Base-by-base conservation (phyloP, 2,797 vertebrate species). In the Eutrigla gurnardus region DNA sequence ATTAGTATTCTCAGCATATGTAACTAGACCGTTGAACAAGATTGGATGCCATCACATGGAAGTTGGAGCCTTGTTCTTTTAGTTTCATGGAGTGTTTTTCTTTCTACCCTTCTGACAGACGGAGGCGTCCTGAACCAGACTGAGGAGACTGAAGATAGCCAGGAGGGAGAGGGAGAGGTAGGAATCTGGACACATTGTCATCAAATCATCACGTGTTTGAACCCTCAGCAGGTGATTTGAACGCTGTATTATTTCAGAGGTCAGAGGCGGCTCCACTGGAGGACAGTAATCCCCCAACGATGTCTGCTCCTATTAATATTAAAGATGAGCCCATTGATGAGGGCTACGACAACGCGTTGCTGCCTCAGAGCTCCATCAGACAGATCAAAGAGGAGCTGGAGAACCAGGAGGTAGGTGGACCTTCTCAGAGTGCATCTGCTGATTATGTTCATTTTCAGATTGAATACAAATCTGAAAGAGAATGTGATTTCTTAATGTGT, bases 311-410 rank as follows among this genome's bases (percentile, higher is more conserved):
- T 15, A 79, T 97, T 90, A 97, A 95, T 89, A 97, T 99, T 90
- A 99, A 99, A 93, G 97, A 99, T 76, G 98, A 99, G 91, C 98
- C 98, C 74, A 95, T 98, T 88, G 98, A 99, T 89, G 98, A 99
- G 90, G 98, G 97, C 86, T 99, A 99, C 75, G 96, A 97, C 83
- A 96, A 96, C 88, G 97, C 98, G 75, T 90, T 99, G 89, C 94
- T 96, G 90, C 96, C 97, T 78, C 96, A 97, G 88, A 94, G 93
- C 81, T 95, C 92, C 58, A 69, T 80, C 70, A 90, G 82, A 50
- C 88, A 93, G 88, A 95, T 99, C 92, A 99, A 99, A 94, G 96
- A 99, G 90, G 98, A 99, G 91, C 96, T 97, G 77, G 97, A 97
- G 82, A 96, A 96, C 89, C 93, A 96, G 61, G 96, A 99, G 96